Evolutionary conservation across 1,140 invertebrate species (phyloP).

Genomic region (Marisa cornuarietis): DNA sequence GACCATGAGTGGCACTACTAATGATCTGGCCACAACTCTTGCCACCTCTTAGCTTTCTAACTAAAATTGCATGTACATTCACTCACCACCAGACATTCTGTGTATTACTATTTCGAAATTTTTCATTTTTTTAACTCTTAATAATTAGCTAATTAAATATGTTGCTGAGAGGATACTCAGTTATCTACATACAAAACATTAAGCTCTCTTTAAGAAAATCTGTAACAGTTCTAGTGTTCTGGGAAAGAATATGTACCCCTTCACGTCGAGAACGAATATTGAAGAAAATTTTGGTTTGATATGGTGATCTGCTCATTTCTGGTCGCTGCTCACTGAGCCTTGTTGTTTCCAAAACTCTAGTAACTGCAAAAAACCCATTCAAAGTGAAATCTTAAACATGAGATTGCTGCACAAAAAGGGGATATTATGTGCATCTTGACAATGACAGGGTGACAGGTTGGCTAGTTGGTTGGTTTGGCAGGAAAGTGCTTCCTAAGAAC

Average conservation of each 20-base stretch:
- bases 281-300: slow-evolving; percentile 4
- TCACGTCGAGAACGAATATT: background rate
- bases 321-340: background rate
- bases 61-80: no score
- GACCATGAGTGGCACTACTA: no score
- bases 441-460: background rate
- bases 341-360: background rate
- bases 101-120: no score
- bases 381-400: background rate
- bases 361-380: background rate
- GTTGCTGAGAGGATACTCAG: background rate
- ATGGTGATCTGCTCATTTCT: background rate
- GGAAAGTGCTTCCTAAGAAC: no score
- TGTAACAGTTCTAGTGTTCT: background rate
- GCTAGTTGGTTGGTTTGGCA: no score
- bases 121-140: no score
- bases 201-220: background rate
- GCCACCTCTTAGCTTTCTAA: no score
- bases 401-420: background rate
- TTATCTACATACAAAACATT: no score
- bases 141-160: no score
- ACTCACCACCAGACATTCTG: no score
- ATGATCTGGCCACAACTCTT: no score
- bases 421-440: background rate
- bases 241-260: background rate